Base-by-base conservation (phyloP, 1,140 invertebrate species). In the Alviniconcha marisindica region DNA sequence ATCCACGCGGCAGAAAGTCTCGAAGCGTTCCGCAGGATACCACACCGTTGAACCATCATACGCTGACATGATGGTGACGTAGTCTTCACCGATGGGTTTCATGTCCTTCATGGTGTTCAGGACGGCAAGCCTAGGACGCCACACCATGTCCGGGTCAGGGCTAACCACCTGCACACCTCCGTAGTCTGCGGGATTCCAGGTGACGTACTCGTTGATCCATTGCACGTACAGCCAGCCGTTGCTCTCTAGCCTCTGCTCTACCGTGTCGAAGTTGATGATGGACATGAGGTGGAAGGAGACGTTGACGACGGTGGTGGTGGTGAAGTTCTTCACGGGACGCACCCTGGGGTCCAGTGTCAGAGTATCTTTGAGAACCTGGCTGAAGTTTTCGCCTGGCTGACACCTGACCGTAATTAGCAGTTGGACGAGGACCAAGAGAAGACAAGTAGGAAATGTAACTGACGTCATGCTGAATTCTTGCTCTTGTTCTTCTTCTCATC, bases 251-350 rank as follows among this genome's bases (percentile, higher is more conserved):
- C 71, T 77, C 60, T 83, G 82, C 24, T n/a, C 33, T 14, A 33
- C 56, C 4, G 74, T 77, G 63, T 83, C 60, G 51, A 83, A 77
- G 14, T 63, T 74, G 51, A 48, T 78, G 54, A 83, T 83, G 42
- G 82, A 76, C n/a, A 44, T 44, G 38, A 83, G 73, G 40, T 83
- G 38, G 74, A 83, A 77, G n/a, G 40, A 66, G n/a, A 83, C 38
- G 42, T 48, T 42, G 38, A 83, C 82, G 4, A 21, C 40, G 21
- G 63, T 69, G 18, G n/a, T 12, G 5, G 21, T 2, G 18, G 74
- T 33, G 12, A 60, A 28, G 60, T 83, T 40, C 5, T 14, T 42
- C n/a, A 66, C 33, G 4, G 82, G 82, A 15, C 56, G 56, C 1
- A 77, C 74, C 4, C 36, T 42, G 18, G 77, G 60, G 36, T 69